Percentiles rank a stretch among this genome's conserved stretches.
phyloP scores from a whole-genome alignment of 1,140 invertebrate species.

The Sogatella furcifera region DNA sequence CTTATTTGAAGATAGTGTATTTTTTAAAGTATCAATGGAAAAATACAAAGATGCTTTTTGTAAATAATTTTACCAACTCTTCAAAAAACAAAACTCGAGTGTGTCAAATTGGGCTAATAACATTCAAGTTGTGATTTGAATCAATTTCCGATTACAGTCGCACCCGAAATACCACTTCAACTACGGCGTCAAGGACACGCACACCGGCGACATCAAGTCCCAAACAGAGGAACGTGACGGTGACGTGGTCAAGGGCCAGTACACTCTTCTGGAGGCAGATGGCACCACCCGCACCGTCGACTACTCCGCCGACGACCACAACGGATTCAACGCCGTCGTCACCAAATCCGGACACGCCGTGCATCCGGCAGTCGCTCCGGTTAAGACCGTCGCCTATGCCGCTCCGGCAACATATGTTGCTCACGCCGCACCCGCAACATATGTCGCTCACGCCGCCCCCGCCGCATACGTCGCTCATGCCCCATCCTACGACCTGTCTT shows the following conservation, averaged over 20 bases:
- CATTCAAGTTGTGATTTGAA: too few relatives aligned
- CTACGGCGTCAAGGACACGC: constrained; percentile 39
- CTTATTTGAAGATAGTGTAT: too few relatives aligned
- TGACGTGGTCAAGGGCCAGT: constrained; percentile 41
- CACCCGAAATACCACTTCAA: constrained; percentile 41
- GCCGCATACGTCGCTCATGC: not conserved
- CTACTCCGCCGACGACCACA: constrained; percentile 46
- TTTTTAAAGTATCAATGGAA: too few relatives aligned
- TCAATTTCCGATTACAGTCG: constrained; percentile 25
- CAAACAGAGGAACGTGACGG: constrained; percentile 40
- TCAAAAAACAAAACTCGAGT: too few relatives aligned
- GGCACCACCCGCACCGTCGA: constrained; percentile 45
- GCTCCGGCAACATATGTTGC: not conserved
- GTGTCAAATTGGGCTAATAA: too few relatives aligned
- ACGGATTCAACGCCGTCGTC: constrained; percentile 46
- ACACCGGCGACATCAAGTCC: constrained; percentile 40
- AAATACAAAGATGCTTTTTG: too few relatives aligned
- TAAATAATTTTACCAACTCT: too few relatives aligned
- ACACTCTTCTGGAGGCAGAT: constrained; percentile 44
- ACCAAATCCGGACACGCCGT: constrained; percentile 40
- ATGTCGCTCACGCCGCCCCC: not conserved
- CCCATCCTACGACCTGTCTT: too few relatives aligned
- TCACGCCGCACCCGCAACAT: not conserved
- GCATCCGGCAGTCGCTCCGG: constrained; percentile 25
- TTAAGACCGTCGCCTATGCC: not conserved